A percentile compares a stretch with the other conserved stretches of the same genome.
phyloP scores from a whole-genome alignment of 2,113 vertebrate genomes.

The Spizaetus ornatus region DNA sequence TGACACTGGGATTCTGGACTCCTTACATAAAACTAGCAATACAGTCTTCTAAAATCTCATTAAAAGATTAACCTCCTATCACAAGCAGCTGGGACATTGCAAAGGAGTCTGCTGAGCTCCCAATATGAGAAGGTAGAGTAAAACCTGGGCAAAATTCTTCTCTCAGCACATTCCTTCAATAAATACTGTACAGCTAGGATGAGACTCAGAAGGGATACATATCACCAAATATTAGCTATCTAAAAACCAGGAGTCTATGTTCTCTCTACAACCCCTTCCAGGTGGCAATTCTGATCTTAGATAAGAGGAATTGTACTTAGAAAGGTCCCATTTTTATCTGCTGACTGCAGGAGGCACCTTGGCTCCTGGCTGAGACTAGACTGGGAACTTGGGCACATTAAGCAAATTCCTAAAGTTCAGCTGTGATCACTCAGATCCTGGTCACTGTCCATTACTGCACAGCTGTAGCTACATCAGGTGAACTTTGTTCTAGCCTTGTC shows the following conservation, averaged over 20 bases:
- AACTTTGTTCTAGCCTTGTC: neutral
- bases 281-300: neutral
- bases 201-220: neutral
- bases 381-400: neutral
- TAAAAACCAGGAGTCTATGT: neutral
- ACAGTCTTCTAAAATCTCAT: constrained; percentile 42
- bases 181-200: neutral
- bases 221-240: neutral
- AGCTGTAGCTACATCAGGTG: neutral
- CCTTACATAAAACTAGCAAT: neutral
- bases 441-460: neutral
- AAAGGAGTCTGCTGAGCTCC: neutral
- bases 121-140: neutral
- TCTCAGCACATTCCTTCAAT: neutral
- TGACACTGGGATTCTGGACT: neutral
- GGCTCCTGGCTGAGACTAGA: neutral
- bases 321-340: neutral
- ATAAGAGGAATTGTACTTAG: neutral
- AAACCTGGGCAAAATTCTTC: neutral
- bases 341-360: neutral
- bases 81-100: neutral
- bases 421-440: neutral
- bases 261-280: neutral
- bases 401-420: neutral
- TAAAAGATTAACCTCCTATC: constrained; percentile 49